A percentile compares a stretch with the other conserved stretches of the same genome.
phyloP scores from a whole-genome alignment of 2,888 invertebrate species.

The Girardia tigrina region DNA sequence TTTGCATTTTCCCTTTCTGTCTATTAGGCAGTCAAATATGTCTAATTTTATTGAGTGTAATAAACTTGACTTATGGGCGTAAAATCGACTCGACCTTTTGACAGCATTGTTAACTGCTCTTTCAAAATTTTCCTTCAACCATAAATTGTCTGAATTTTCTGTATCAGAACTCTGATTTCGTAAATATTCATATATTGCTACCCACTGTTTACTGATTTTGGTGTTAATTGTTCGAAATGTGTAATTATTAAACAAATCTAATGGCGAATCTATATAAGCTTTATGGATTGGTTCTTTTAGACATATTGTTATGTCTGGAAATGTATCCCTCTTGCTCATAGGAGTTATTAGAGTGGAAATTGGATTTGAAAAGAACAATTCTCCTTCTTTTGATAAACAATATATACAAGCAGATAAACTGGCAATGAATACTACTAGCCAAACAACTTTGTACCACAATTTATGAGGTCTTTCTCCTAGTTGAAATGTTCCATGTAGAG shows the following conservation, averaged over 20 bases:
- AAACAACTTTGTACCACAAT: conserved; percentile 1
- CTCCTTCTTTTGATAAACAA: neutral
- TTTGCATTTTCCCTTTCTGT: neutral
- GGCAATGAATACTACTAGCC: neutral
- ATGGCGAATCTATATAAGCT: neutral
- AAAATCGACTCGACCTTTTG: neutral
- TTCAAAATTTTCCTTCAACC: neutral
- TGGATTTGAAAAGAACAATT: conserved; percentile 2
- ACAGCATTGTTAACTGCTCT: neutral
- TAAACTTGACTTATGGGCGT: neutral
- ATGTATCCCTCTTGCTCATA: neutral
- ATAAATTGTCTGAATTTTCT: neutral
- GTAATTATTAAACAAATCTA: neutral
- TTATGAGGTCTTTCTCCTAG: conserved; percentile 11
- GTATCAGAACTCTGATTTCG: neutral
- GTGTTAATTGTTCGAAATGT: neutral
- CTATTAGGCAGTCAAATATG: neutral
- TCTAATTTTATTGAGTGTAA: neutral
- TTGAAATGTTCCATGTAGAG: conserved; percentile 1
- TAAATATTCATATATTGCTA: neutral
- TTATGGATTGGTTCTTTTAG: conserved; percentile 17
- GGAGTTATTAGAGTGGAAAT: neutral
- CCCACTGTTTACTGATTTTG: neutral
- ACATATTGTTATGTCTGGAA: neutral
- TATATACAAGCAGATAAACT: neutral